A percentile compares a stretch with the other conserved stretches of the same genome.
Evolutionary conservation across 2,797 vertebrate species (phyloP).

Genomic region (Rhadinocentrus ornatus): DNA sequence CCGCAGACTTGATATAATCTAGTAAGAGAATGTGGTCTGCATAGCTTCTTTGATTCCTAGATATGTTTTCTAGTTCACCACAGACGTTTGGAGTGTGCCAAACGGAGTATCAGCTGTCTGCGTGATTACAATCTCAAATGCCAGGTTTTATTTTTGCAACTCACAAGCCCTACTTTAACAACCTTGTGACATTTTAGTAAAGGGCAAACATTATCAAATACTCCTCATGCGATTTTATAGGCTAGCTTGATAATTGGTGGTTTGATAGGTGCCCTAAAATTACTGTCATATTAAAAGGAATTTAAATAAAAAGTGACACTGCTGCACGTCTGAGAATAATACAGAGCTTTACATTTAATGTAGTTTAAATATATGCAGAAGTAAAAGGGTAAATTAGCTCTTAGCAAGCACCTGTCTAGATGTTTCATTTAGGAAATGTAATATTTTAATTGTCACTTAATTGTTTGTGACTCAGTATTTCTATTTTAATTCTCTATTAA

Average conservation of each 20-base stretch:
- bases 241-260: constrained; percentile 44
- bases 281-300: constrained; percentile 22
- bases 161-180: constrained; percentile 36
- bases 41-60: constrained; percentile 74
- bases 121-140: constrained; percentile 54
- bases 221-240: constrained; percentile 38
- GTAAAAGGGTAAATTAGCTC: background rate
- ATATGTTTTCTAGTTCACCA: constrained; percentile 62
- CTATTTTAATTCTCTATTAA: background rate
- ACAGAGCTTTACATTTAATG: background rate
- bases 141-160: constrained; percentile 73
- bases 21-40: constrained; percentile 65
- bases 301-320: background rate
- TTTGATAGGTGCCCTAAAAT: constrained; percentile 40
- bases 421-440: background rate
- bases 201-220: constrained; percentile 19
- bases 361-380: too few species aligned
- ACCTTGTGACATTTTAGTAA: constrained; percentile 65
- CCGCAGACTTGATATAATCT: constrained; percentile 78
- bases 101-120: constrained; percentile 63
- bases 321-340: too few species aligned
- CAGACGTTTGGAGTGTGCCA: constrained; percentile 65
- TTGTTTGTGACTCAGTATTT: background rate
- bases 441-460: background rate
- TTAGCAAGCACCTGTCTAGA: background rate